phyloP scores from a whole-genome alignment of 2,888 invertebrate genomes.

The Drosophila borealis region DNA sequence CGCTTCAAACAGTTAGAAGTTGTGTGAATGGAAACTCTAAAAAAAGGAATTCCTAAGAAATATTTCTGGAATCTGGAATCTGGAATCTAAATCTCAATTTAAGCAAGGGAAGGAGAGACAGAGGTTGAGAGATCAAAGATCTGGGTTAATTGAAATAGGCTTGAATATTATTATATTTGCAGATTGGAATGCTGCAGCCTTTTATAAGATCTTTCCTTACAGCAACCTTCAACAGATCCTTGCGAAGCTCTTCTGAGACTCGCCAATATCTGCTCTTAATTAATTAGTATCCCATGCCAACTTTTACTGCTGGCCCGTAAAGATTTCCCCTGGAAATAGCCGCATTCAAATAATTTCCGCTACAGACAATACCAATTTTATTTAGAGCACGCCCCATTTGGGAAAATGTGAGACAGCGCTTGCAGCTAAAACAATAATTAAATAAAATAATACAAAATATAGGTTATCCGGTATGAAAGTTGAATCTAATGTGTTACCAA shows the following conservation, averaged over 20 bases:
- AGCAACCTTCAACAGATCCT: too few relatives aligned
- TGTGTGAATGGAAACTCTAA: neutral
- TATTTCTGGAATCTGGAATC: neutral
- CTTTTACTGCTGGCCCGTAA: neutral
- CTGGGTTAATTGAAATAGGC: too few relatives aligned
- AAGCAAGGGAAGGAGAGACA: too few relatives aligned
- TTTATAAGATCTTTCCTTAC: too few relatives aligned
- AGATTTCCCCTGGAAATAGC: neutral
- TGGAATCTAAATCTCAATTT: neutral
- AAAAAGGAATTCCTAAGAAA: neutral
- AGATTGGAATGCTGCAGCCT: too few relatives aligned
- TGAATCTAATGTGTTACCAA: constrained; percentile 42
- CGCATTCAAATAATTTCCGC: constrained; percentile 11
- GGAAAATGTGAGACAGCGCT: constrained; percentile 8
- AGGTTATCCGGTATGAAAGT: constrained; percentile 53
- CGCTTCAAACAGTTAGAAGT: constrained; percentile 17
- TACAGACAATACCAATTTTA: neutral
- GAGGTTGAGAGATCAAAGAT: neutral
- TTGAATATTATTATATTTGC: too few relatives aligned
- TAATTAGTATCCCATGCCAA: too few relatives aligned
- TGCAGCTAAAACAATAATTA: constrained; percentile 41
- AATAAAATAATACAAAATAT: constrained; percentile 42
- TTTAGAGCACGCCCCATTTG: constrained; percentile 6
- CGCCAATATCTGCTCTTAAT: too few relatives aligned
- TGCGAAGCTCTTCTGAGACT: too few relatives aligned